Base-by-base conservation (phyloP, 2,888 invertebrate species). In the Physocephala rufipes region DNA sequence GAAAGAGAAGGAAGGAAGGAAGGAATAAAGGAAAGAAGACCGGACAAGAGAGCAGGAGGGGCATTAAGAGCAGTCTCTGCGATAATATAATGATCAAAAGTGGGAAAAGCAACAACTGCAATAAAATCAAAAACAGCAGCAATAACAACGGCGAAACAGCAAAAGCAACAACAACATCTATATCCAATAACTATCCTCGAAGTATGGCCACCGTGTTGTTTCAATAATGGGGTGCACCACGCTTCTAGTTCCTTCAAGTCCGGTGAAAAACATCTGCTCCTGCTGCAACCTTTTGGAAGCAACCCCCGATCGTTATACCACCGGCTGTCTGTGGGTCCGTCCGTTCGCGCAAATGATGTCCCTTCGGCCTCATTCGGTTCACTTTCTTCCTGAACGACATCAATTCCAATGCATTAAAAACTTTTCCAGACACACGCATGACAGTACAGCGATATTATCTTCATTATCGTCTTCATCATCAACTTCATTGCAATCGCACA, bases 211-310 rank as follows among this genome's bases (percentile, higher is more conserved):
- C n/a, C 65, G 58, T 15, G 45, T 26, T 13, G 49, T 47, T 47
- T 43, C 30, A 13, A 12, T 12, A 78, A 79, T 78, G 77, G 76
- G 76, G 76, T 78, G 74, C 36, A 21, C 65, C 7, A 65, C 67
- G 43, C 19, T 30, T 36, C 36, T 4, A 36, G 36, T 36, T 9
- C 36, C 49, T 59, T 24, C 58, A n/a, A 49, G 68, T 36, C 61
- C 49, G 26, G 68, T 78, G 78, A 79, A 79, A 82, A 82, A 82
- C 82, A 82, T 82, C 82, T 82, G 82, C 82, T 78, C 82, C 82
- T 82, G 82, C 80, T 82, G 82, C 77, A 79, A 79, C 78, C 79
- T 77, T 78, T 80, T 78, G 76, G 67, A 63, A 69, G 64, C 72
- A 47, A 74, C 70, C 72, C 74, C 71, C 72, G 72, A 64, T 63